Evolutionary conservation across 2,888 invertebrate genomes (phyloP).

Genomic region (Hemithea aestivaria): DNA sequence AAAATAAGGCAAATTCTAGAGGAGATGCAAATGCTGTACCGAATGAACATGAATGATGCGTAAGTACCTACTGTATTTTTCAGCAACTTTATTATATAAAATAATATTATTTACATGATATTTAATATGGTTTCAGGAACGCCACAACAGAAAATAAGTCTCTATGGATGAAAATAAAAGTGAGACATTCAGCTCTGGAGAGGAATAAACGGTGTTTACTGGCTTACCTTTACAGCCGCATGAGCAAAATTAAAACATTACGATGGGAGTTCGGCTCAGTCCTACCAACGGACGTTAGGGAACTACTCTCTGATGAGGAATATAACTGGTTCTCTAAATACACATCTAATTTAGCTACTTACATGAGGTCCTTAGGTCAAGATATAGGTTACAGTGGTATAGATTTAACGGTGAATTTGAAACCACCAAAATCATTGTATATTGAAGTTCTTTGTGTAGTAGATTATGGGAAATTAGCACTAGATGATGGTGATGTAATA

Average conservation of each 20-base stretch:
- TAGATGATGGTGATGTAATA: constrained; percentile 95
- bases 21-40: constrained; percentile 91
- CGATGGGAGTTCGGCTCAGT: constrained; percentile 98
- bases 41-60: constrained; percentile 92
- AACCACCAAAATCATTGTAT: constrained; percentile 94
- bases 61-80: constrained; percentile 82
- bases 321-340: constrained; percentile 93
- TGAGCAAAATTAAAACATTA: constrained; percentile 89
- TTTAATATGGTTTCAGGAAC: constrained; percentile 69
- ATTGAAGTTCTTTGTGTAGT: constrained; percentile 94
- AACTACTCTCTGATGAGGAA: constrained; percentile 89
- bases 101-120: no score
- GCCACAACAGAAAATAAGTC: constrained; percentile 78
- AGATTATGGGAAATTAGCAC: constrained; percentile 96
- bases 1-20: constrained; percentile 89
- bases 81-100: no score
- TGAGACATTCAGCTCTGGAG: constrained; percentile 91
- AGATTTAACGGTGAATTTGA: constrained; percentile 91
- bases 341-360: constrained; percentile 89
- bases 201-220: constrained; percentile 94
- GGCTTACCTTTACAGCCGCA: constrained; percentile 89
- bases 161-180: constrained; percentile 87
- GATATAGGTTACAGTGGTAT: constrained; percentile 83
- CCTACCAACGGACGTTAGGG: constrained; percentile 90
- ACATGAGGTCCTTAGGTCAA: constrained; percentile 94